Percentiles rank a stretch among this genome's conserved stretches.
These are phyloP conservation scores for Sebastes baramenuke DNA, from an alignment of 2,797 vertebrate species.

Conservation along the genomic window DNA sequence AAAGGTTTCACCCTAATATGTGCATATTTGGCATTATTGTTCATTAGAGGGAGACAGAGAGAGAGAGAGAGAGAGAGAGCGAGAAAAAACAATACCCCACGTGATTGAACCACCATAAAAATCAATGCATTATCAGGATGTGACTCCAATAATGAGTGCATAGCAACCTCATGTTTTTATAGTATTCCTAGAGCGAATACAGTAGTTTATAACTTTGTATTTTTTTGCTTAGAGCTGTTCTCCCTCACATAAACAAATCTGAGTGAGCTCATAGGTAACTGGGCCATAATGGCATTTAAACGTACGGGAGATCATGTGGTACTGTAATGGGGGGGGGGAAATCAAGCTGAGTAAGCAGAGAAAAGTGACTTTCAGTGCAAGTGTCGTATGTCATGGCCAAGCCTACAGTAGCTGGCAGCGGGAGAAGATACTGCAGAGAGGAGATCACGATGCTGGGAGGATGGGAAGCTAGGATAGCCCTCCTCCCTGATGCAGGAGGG, in stretches of 20 bases:
- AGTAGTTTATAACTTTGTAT: background rate
- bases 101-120: background rate
- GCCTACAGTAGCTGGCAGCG: constrained; percentile 42
- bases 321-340: background rate
- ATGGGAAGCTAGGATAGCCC: constrained; percentile 72
- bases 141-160: background rate
- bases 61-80: background rate
- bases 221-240: background rate
- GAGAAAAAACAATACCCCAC: background rate
- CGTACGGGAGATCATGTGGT: too few relatives aligned
- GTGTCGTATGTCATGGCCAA: constrained; percentile 48
- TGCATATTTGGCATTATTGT: background rate
- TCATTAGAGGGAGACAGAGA: background rate
- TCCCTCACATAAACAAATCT: background rate
- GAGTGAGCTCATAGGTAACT: background rate
- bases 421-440: constrained; percentile 71
- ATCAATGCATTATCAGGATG: background rate
- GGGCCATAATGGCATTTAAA: background rate
- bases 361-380: constrained; percentile 3
- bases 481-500: constrained; percentile 60
- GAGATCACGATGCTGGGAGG: constrained; percentile 67
- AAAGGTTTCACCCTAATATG: background rate
- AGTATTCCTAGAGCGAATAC: background rate
- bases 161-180: background rate
- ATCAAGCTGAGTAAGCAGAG: background rate